Conservation (phyloP, 64 coral and sea anemone genomes). For the Astreopora myriophthalma region DNA sequence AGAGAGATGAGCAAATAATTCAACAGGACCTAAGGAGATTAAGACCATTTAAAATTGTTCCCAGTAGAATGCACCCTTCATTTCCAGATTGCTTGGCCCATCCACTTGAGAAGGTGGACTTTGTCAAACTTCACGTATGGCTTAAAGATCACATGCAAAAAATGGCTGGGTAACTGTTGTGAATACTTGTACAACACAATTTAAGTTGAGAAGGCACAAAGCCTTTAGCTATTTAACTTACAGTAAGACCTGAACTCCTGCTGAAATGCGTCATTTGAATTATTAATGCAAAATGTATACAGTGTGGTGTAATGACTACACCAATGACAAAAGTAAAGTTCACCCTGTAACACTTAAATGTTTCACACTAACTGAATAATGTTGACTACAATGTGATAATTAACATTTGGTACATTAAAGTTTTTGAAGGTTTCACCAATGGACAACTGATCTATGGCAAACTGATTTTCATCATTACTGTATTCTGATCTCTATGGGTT, state of each 20-base stretch:
- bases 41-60: conserved; percentile 24
- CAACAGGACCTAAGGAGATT: background rate
- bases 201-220: background rate
- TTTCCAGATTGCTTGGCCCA: conserved; percentile 26
- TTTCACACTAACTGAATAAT: background rate
- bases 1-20: conserved; percentile 36
- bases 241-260: background rate
- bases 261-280: background rate
- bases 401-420: background rate
- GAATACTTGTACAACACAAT: conserved; percentile 15
- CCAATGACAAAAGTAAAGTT: background rate
- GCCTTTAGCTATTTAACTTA: background rate
- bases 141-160: conserved; percentile 5
- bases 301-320: background rate
- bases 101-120: conserved; percentile 36
- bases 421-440: background rate
- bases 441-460: background rate
- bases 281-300: background rate
- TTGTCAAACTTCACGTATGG: conserved; percentile 36
- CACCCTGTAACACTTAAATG: background rate
- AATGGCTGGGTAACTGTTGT: background rate
- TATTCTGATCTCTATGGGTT: background rate
- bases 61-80: conserved; percentile 33
- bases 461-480: background rate
- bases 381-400: background rate